Conservation (phyloP, 2,113 vertebrate genomes). For the Suncus etruscus region DNA sequence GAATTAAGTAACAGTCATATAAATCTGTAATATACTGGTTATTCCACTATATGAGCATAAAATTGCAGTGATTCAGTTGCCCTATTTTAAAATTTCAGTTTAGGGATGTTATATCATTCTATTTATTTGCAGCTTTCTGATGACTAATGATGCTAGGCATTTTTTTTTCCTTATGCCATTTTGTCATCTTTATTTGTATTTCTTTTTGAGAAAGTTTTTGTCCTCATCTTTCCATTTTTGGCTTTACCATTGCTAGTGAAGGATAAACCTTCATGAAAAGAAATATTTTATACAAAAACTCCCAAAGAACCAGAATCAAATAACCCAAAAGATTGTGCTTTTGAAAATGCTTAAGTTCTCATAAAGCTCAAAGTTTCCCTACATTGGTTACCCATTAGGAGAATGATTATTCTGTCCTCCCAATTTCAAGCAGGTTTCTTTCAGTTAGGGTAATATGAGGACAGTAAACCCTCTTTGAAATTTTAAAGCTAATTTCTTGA, state of each 20-base stretch:
- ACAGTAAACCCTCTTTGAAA: constrained; percentile 5
- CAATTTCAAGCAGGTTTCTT: background rate
- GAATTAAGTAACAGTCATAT: background rate
- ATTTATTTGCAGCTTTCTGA: no score
- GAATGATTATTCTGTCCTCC: background rate
- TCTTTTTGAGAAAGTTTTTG: no score
- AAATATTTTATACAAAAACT: constrained; percentile 3
- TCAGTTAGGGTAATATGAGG: background rate
- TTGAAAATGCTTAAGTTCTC: constrained; percentile 1
- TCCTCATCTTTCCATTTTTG: background rate
- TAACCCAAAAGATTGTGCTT: background rate
- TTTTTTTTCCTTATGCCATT: no score
- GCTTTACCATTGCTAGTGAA: background rate
- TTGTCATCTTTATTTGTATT: no score
- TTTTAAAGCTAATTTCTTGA: background rate
- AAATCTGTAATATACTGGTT: background rate
- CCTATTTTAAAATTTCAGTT: background rate
- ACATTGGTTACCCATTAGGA: background rate
- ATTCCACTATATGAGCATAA: background rate
- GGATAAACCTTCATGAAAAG: background rate
- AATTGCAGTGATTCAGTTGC: background rate
- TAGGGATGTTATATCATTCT: no score
- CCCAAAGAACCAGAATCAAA: background rate
- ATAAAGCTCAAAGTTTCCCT: background rate
- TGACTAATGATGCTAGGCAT: no score